Conservation (phyloP, 2,113 vertebrate species). For the Antigone vipio region DNA sequence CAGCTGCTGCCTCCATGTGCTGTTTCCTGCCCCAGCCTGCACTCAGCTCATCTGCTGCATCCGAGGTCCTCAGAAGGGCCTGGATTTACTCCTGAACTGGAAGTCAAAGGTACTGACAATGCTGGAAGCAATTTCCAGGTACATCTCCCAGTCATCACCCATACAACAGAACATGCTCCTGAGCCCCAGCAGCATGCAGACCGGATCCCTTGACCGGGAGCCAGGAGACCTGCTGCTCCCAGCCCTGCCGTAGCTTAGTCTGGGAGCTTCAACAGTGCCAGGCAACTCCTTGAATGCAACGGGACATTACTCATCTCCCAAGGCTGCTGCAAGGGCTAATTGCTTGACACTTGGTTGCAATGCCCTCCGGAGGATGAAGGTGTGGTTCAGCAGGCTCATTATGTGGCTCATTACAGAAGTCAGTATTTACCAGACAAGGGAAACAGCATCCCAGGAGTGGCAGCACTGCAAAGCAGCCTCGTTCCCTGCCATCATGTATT, state of each 20-base stretch:
- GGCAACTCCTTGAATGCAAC: background rate
- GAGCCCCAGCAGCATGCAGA: background rate
- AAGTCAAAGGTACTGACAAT: background rate
- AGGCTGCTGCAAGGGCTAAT: background rate
- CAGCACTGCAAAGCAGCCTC: background rate
- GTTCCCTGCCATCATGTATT: background rate
- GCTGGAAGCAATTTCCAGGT: background rate
- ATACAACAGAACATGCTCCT: background rate
- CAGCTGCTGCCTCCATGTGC: rapidly evolving
- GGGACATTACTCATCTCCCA: background rate
- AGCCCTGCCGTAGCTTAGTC: background rate
- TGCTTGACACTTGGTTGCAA: background rate
- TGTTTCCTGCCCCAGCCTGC: background rate
- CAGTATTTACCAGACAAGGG: background rate
- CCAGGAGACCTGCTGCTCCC: background rate
- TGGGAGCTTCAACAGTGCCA: background rate
- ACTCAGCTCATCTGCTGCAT: background rate
- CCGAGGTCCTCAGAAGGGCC: background rate
- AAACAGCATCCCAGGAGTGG: background rate
- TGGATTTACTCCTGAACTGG: background rate
- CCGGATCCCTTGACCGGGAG: background rate
- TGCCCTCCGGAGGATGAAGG: background rate
- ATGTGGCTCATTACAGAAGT: background rate
- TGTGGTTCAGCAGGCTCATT: background rate
- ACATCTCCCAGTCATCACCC: background rate